A percentile compares a stretch with the other conserved stretches of the same genome.
Evolutionary conservation across 2,888 invertebrate genomes (phyloP).

Genomic region (Pyrochroa serraticornis): DNA sequence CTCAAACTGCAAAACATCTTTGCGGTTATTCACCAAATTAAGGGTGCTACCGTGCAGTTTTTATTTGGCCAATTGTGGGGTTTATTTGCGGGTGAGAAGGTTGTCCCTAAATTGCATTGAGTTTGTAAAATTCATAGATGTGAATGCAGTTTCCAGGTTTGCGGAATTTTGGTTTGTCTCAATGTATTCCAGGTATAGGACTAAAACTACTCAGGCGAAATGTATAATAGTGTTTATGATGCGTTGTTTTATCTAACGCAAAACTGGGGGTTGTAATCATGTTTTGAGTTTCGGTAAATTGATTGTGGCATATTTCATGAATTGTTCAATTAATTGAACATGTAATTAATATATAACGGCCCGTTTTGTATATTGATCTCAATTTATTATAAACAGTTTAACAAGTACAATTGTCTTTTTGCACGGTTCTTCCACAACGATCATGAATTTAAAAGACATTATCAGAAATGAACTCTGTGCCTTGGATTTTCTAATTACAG

Average conservation of each 20-base stretch:
- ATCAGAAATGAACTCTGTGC: constrained; percentile 49
- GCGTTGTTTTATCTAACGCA: too few relatives aligned
- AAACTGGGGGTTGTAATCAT: too few relatives aligned
- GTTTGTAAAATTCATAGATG: too few relatives aligned
- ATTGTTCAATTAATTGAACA: constrained; percentile 8
- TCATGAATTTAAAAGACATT: constrained; percentile 21
- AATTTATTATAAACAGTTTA: constrained; percentile 1
- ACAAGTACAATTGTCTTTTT: background rate
- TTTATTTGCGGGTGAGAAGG: too few relatives aligned
- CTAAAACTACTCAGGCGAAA: constrained; percentile 23
- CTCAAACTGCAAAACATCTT: too few relatives aligned
- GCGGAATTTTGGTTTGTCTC: constrained; percentile 1
- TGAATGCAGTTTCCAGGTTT: background rate
- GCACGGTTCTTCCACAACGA: constrained; percentile 10
- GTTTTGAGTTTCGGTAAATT: background rate
- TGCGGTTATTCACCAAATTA: too few relatives aligned
- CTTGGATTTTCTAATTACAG: constrained; percentile 49
- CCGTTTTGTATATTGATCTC: constrained; percentile 24
- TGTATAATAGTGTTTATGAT: constrained; percentile 14
- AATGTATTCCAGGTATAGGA: background rate
- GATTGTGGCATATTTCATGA: constrained; percentile 15
- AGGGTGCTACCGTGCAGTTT: too few relatives aligned
- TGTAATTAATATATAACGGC: background rate
- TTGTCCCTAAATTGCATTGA: too few relatives aligned
- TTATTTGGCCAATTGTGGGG: too few relatives aligned